Conservation (phyloP, 2,113 vertebrate species). For the Capreolus pygargus region DNA sequence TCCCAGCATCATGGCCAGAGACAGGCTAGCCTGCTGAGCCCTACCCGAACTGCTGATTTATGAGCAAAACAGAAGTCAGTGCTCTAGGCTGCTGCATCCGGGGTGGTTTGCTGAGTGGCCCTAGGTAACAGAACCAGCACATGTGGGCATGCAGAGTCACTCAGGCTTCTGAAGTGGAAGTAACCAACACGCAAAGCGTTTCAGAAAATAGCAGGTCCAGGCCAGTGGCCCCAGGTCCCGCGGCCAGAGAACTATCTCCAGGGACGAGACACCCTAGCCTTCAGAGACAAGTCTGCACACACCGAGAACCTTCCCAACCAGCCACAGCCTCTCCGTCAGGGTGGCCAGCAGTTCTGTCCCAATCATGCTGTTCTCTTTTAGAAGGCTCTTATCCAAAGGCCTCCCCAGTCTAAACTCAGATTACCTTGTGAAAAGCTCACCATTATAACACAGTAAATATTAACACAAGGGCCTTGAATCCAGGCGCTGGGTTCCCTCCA, state of each 20-base stretch:
- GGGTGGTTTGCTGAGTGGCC: neutral
- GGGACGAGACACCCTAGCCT: neutral
- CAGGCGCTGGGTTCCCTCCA: constrained; percentile 64
- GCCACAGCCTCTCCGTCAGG: neutral
- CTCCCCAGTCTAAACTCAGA: constrained; percentile 51
- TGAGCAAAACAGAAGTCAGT: neutral
- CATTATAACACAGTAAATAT: constrained; percentile 64
- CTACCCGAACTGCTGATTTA: neutral
- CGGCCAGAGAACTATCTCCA: neutral
- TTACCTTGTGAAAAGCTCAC: constrained; percentile 48
- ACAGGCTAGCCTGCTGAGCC: neutral
- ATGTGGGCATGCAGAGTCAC: neutral
- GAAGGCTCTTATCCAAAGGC: constrained; percentile 35
- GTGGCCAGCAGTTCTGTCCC: neutral
- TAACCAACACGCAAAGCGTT: neutral
- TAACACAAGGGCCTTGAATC: constrained; percentile 64
- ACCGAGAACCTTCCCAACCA: neutral
- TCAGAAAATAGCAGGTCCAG: neutral
- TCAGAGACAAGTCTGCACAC: neutral
- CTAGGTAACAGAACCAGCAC: neutral
- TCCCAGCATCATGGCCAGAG: neutral
- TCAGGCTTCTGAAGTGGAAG: neutral
- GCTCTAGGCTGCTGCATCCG: neutral
- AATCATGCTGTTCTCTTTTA: neutral
- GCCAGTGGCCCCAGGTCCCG: neutral